These are phyloP conservation scores for Drosophila albomicans DNA, from an alignment of 1,140 invertebrate genomes.

Conservation along the genomic window DNA sequence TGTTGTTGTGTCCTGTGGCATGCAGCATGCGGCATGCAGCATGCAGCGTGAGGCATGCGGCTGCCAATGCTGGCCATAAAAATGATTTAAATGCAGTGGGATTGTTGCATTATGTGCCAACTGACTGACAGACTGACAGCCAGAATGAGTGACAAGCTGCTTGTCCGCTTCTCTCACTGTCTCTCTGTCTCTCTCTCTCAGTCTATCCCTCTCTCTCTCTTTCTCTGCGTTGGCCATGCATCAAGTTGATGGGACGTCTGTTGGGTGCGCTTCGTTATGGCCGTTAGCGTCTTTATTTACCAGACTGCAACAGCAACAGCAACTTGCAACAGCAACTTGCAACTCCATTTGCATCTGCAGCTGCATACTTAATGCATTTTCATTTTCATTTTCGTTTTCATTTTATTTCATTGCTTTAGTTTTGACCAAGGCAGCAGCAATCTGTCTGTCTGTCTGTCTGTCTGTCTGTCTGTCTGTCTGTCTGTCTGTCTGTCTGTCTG, in stretches of 20 bases:
- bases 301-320: conserved; percentile 9
- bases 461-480: no score
- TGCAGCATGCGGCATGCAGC: conserved; percentile 6
- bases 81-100: conserved; percentile 75
- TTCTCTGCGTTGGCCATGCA: conserved; percentile 49
- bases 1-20: conserved; percentile 19
- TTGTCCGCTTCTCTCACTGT: not conserved
- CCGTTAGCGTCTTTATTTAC: conserved; percentile 76
- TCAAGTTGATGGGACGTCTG: conserved; percentile 69
- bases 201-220: not conserved
- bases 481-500: conserved; percentile 18
- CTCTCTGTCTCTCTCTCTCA: not conserved
- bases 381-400: conserved; percentile 76
- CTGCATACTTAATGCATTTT: conserved; percentile 35
- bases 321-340: conserved; percentile 21
- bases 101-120: conserved; percentile 65
- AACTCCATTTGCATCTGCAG: conserved; percentile 15
- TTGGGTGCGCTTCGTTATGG: conserved; percentile 68
- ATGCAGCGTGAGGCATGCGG: conserved; percentile 28
- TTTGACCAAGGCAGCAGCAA: conserved; percentile 48
- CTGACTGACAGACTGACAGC: conserved; percentile 13
- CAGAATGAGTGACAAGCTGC: conserved; percentile 51
- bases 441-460: conserved; percentile 12
- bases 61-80: conserved; percentile 52
- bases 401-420: conserved; percentile 80